Evolutionary conservation across 2,888 invertebrate genomes (phyloP).

Genomic region (Tetramorium bicarinatum): DNA sequence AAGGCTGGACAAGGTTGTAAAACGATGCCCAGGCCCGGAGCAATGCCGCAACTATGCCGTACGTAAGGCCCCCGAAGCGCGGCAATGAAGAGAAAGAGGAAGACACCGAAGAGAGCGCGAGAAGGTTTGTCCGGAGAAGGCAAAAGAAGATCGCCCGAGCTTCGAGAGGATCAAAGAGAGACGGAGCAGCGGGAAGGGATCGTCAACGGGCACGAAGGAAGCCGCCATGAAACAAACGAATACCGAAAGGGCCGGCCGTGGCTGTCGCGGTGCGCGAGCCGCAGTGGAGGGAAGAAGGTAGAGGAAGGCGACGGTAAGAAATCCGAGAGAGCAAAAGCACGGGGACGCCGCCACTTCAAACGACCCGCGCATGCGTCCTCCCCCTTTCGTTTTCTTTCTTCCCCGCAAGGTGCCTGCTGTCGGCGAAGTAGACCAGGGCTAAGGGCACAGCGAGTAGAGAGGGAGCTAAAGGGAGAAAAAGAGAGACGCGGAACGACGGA

Average conservation of each 20-base stretch:
- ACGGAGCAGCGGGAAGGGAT: slow-evolving; percentile 61
- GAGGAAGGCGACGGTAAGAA: slow-evolving; percentile 75
- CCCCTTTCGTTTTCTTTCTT: slow-evolving; percentile 59
- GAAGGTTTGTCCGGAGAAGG: slow-evolving; percentile 36
- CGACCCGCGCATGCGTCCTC: slow-evolving; percentile 83
- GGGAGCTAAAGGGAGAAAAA: slow-evolving; percentile 56
- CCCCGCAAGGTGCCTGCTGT: slow-evolving; percentile 49
- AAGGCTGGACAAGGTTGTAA: slow-evolving; percentile 71
- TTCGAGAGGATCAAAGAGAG: slow-evolving; percentile 44
- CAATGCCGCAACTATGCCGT: slow-evolving; percentile 80
- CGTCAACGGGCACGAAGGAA: slow-evolving; percentile 72
- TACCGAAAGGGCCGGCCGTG: slow-evolving; percentile 81
- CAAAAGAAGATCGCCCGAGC: slow-evolving; percentile 49
- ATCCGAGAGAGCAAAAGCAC: slow-evolving; percentile 76
- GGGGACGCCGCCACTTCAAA: slow-evolving; percentile 83
- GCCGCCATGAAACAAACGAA: slow-evolving; percentile 84
- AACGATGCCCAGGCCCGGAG: slow-evolving; percentile 74
- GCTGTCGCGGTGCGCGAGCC: slow-evolving; percentile 67
- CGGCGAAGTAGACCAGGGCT: slow-evolving; percentile 56
- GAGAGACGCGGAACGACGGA: slow-evolving; percentile 59
- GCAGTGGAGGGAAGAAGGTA: slow-evolving; percentile 58
- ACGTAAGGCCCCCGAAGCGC: slow-evolving; percentile 70
- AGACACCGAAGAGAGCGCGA: slow-evolving; percentile 60
- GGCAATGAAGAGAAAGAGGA: slow-evolving; percentile 64
- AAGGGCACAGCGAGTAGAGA: slow-evolving; percentile 60